Evolutionary conservation across 2,888 invertebrate species (phyloP).

Genomic region (Liodrosophila aerea): DNA sequence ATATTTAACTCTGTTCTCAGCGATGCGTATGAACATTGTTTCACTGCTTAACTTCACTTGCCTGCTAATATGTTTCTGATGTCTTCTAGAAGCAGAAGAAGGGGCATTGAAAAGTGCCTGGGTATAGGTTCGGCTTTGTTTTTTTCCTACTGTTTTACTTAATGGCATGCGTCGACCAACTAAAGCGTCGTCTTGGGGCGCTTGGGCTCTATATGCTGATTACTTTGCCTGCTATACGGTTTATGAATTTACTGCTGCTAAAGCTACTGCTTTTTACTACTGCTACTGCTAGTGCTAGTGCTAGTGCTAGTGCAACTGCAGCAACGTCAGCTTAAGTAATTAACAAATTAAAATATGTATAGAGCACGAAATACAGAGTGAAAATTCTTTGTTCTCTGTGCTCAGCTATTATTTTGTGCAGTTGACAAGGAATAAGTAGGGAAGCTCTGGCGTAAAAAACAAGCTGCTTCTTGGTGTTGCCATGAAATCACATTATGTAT

Average conservation of each 20-base stretch:
- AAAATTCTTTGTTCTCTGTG: constrained; percentile 12
- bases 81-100: constrained; percentile 42
- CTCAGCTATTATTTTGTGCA: constrained; percentile 11
- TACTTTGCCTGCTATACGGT: constrained; percentile 58
- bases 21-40: constrained; percentile 21
- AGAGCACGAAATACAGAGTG: constrained; percentile 23
- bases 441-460: constrained; percentile 7
- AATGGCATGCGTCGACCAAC: constrained; percentile 25
- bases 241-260: constrained; percentile 60
- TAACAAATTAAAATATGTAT: constrained; percentile 75
- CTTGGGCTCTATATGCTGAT: constrained; percentile 60
- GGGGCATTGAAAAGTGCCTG: constrained; percentile 2
- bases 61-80: constrained; percentile 74
- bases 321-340: constrained; percentile 66
- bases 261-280: constrained; percentile 22
- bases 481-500: constrained; percentile 39
- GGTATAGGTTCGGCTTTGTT: not conserved
- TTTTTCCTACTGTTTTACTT: constrained; percentile 15
- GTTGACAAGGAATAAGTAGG: constrained; percentile 18
- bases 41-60: constrained; percentile 42
- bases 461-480: constrained; percentile 36
- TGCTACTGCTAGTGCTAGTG: constrained; percentile 21
- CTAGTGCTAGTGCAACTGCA: constrained; percentile 31
- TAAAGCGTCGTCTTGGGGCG: constrained; percentile 20
- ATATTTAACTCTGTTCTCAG: constrained; percentile 12